phyloP scores from a whole-genome alignment of 2,888 invertebrate genomes.

The Brachyptera risi region DNA sequence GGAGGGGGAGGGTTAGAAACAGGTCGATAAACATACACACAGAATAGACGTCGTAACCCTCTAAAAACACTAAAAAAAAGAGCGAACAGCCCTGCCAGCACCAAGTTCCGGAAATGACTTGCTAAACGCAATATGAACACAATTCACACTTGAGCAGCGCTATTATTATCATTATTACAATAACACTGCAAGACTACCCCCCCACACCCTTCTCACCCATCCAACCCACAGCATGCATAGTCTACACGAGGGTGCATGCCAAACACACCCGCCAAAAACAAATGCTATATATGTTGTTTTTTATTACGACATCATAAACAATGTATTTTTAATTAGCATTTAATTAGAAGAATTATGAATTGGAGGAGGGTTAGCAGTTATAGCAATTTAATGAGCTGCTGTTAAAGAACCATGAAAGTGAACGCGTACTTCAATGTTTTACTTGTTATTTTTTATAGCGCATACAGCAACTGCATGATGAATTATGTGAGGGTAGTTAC shows the following conservation, averaged over 20 bases:
- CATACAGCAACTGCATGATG: too few relatives aligned
- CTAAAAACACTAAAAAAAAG: constrained; percentile 8
- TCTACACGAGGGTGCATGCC: not conserved
- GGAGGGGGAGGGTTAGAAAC: constrained; percentile 11
- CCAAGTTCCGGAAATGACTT: constrained; percentile 32
- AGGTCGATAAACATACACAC: constrained; percentile 28
- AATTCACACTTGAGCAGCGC: constrained; percentile 30
- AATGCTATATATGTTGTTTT: not conserved
- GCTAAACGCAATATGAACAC: constrained; percentile 31
- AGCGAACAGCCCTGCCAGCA: not conserved
- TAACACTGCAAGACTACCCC: constrained; percentile 11
- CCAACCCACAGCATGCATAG: not conserved
- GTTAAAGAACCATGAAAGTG: too few relatives aligned
- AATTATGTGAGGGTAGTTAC: too few relatives aligned
- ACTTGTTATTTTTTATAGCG: too few relatives aligned
- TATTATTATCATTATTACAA: constrained; percentile 27
- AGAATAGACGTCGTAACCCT: not conserved
- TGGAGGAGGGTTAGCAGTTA: too few relatives aligned
- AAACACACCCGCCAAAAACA: not conserved
- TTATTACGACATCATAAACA: not conserved
- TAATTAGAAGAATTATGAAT: too few relatives aligned
- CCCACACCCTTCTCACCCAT: not conserved
- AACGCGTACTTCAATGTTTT: too few relatives aligned
- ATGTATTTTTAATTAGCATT: not conserved
- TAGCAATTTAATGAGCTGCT: too few relatives aligned